Percentiles rank a stretch among this genome's conserved stretches.
Conservation (phyloP, 2,113 vertebrate species). For the Microtus richardsoni region DNA sequence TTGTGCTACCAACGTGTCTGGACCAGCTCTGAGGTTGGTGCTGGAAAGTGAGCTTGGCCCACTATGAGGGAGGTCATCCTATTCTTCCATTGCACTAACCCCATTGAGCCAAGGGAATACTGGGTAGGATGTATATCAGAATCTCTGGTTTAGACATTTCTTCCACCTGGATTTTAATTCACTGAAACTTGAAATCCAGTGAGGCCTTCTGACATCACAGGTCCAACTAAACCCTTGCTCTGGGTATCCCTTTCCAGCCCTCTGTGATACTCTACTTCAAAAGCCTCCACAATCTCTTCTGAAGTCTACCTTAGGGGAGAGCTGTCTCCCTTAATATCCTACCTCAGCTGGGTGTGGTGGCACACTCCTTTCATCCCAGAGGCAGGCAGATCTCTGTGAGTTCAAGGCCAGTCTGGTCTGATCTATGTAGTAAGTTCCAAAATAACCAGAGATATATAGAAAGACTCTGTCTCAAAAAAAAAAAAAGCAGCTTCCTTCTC, state of each 20-base stretch:
- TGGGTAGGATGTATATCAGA: not conserved
- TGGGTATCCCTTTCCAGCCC: not conserved
- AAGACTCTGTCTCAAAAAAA: not conserved
- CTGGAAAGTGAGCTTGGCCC: not conserved
- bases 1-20: conserved; percentile 82
- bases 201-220: not conserved
- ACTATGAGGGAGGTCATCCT: not conserved
- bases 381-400: not conserved
- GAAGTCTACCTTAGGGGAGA: no score
- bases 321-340: not conserved
- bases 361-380: not conserved
- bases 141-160: not conserved
- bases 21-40: conserved; percentile 76
- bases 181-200: not conserved
- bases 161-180: not conserved
- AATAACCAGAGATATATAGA: not conserved
- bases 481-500: not conserved
- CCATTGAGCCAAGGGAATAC: not conserved
- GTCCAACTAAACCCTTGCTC: not conserved
- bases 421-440: not conserved
- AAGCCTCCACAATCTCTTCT: not conserved
- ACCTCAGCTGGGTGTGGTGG: not conserved
- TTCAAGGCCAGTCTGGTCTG: not conserved
- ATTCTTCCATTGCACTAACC: not conserved
- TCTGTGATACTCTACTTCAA: not conserved